Evolutionary conservation across 2,888 invertebrate genomes (phyloP).

Genomic region (Cenopis cana): DNA sequence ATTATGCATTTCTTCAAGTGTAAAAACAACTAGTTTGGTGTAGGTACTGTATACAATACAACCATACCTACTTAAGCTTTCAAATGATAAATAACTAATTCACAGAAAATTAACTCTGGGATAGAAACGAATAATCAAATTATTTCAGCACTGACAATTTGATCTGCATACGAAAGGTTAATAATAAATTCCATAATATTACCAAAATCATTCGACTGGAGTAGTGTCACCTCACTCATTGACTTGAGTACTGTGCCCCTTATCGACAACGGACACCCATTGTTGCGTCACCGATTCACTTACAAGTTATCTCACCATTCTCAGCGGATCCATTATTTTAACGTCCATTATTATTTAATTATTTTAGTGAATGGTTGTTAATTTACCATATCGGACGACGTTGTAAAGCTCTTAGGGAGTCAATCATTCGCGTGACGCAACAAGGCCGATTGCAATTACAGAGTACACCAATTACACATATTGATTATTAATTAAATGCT

Average conservation of each 20-base stretch:
- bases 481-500: conserved; percentile 20
- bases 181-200: background rate
- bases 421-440: conserved; percentile 37
- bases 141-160: too few relatives aligned
- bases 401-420: conserved; percentile 47
- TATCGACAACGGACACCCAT: conserved; percentile 50
- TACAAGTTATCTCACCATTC: conserved; percentile 49
- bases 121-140: too few relatives aligned
- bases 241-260: conserved; percentile 15
- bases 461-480: conserved; percentile 27
- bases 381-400: conserved; percentile 51
- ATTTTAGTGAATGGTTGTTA: conserved; percentile 55
- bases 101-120: too few relatives aligned
- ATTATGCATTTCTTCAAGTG: too few relatives aligned
- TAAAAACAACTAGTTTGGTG: too few relatives aligned
- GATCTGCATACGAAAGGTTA: too few relatives aligned
- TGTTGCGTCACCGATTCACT: conserved; percentile 71
- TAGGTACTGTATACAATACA: too few relatives aligned
- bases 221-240: background rate
- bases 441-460: conserved; percentile 36
- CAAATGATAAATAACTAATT: too few relatives aligned
- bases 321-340: conserved; percentile 57
- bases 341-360: conserved; percentile 63
- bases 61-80: too few relatives aligned
- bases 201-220: background rate